Percentiles rank a stretch among this genome's conserved stretches.
Conservation (phyloP, 1,140 invertebrate species). For the Caenorhabditis latens region DNA sequence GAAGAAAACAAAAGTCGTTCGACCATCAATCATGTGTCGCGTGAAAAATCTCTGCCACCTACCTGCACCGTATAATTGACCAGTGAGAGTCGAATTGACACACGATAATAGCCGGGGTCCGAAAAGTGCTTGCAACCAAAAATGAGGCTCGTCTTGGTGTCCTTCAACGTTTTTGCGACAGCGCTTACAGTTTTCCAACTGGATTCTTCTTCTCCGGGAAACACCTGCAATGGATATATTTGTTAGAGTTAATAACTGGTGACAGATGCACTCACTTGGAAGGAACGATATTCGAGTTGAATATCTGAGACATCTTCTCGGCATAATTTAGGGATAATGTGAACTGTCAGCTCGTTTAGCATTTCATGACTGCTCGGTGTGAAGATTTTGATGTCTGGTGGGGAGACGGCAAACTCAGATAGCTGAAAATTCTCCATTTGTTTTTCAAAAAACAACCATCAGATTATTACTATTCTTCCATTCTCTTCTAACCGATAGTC, state of each 20-base stretch:
- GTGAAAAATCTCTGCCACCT: constrained; percentile 3
- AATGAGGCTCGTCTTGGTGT: constrained; percentile 41
- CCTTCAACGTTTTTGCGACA: constrained; percentile 17
- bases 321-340: constrained; percentile 53
- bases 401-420: constrained; percentile 41
- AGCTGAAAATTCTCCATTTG: constrained; percentile 33
- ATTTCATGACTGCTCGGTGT: constrained; percentile 59
- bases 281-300: constrained; percentile 36
- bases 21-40: constrained; percentile 23
- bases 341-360: constrained; percentile 50
- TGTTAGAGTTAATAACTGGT: not conserved
- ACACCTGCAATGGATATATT: constrained; percentile 5
- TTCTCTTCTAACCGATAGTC: constrained; percentile 50
- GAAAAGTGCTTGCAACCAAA: constrained; percentile 58
- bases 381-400: constrained; percentile 49
- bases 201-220: constrained; percentile 52
- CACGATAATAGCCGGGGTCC: constrained; percentile 54
- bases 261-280: constrained; percentile 42
- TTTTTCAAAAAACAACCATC: too few species aligned
- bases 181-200: constrained; percentile 46
- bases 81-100: constrained; percentile 51
- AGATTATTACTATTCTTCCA: constrained; percentile 35
- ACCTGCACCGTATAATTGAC: constrained; percentile 52
- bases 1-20: not conserved
- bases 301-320: constrained; percentile 24